These are phyloP conservation scores for Hippocampus abdominalis DNA, from an alignment of 2,113 vertebrate species.

Conservation along the genomic window DNA sequence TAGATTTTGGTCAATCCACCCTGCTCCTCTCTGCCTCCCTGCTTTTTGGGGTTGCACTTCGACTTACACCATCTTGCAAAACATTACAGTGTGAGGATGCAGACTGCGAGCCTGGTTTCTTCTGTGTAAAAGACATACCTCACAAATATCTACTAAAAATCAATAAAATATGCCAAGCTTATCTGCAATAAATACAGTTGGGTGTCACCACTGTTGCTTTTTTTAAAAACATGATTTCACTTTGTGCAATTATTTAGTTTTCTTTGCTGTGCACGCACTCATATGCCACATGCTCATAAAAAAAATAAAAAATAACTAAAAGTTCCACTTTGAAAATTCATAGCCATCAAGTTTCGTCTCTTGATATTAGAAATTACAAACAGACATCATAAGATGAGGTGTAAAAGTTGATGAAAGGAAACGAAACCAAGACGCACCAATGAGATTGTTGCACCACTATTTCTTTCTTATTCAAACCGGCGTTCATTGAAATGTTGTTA, in stretches of 20 bases:
- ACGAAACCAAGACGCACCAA: neutral
- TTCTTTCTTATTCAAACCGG: neutral
- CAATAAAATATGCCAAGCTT: slow-evolving; percentile 34
- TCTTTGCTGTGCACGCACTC: slow-evolving; percentile 4
- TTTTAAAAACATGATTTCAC: slow-evolving; percentile 42
- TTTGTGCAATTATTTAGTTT: slow-evolving; percentile 29
- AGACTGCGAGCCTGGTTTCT: slow-evolving; percentile 11
- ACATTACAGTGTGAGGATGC: no score
- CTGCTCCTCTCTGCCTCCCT: no score
- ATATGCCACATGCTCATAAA: slow-evolving; percentile 22
- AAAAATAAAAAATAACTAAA: neutral
- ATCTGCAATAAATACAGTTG: no score
- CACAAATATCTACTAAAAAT: slow-evolving; percentile 45
- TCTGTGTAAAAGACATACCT: slow-evolving; percentile 17
- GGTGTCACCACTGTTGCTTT: neutral
- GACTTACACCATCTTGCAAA: no score
- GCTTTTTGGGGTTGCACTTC: no score
- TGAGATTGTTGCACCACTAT: neutral
- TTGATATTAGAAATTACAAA: slow-evolving; percentile 45
- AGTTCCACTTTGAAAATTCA: slow-evolving; percentile 38
- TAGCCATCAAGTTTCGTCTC: slow-evolving; percentile 32
- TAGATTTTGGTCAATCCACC: no score
- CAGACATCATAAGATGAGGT: slow-evolving; percentile 32
- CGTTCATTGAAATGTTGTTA: neutral
- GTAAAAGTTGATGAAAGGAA: slow-evolving; percentile 31